phyloP scores from a whole-genome alignment of 2,113 vertebrate species.

The Alligator mississippiensis region DNA sequence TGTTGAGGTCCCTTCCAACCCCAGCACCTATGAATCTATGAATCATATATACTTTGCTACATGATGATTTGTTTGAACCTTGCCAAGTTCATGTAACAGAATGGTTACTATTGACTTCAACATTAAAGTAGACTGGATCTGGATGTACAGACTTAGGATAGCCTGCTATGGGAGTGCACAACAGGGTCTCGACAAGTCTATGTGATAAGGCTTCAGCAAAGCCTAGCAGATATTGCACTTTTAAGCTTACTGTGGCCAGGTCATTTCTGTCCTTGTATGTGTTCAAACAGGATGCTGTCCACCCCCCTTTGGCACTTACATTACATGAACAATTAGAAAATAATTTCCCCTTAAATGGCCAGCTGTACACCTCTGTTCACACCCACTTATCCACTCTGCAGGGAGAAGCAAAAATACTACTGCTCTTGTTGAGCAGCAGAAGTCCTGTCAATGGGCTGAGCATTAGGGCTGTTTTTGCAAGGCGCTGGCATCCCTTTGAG shows the following conservation, averaged over 20 bases:
- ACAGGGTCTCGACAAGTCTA: not conserved
- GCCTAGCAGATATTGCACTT: not conserved
- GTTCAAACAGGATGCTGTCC: not conserved
- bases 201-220: not conserved
- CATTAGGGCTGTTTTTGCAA: not conserved
- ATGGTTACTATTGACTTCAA: too few relatives aligned
- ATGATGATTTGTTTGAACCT: too few relatives aligned
- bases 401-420: not conserved
- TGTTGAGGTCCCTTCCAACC: too few relatives aligned
- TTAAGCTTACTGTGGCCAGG: not conserved
- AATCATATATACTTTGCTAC: too few relatives aligned
- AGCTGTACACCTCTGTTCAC: not conserved
- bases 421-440: not conserved
- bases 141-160: not conserved
- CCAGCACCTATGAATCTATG: too few relatives aligned
- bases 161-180: not conserved
- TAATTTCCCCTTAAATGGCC: not conserved
- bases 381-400: not conserved
- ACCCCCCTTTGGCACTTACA: not conserved
- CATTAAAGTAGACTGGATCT: too few relatives aligned
- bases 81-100: too few relatives aligned
- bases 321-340: not conserved
- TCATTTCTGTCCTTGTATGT: not conserved
- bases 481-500: not conserved
- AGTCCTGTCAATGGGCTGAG: not conserved